Evolutionary conservation across 2,888 invertebrate genomes (phyloP).

Genomic region (Epicampocera succincta): DNA sequence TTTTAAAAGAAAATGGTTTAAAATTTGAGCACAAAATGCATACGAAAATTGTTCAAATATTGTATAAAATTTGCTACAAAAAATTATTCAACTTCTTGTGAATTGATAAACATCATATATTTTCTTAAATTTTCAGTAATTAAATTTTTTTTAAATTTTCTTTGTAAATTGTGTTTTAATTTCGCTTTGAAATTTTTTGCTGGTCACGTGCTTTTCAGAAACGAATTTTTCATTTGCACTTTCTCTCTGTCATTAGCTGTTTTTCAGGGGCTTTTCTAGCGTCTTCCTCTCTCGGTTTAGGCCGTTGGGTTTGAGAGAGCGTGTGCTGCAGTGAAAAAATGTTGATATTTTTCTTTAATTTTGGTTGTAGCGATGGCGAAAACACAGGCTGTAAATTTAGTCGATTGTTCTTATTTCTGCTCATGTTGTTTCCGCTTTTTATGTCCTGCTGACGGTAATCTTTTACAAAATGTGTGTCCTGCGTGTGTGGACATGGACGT

Average conservation of each 20-base stretch:
- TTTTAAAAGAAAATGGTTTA: too few relatives aligned
- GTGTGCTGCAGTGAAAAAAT: slow-evolving; percentile 16
- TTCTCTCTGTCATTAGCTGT: background rate
- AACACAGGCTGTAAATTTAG: slow-evolving; percentile 37
- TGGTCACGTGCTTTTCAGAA: too few relatives aligned
- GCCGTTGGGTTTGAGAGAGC: background rate
- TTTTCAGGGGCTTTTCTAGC: too few relatives aligned
- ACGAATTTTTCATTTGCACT: background rate
- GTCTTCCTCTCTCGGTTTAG: background rate
- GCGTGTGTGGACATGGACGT: background rate
- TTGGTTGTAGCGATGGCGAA: slow-evolving; percentile 25
- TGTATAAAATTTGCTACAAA: too few relatives aligned
- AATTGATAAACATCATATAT: too few relatives aligned
- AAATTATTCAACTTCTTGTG: too few relatives aligned
- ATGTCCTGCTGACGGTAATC: background rate
- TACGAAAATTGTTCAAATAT: too few relatives aligned
- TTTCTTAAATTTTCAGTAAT: too few relatives aligned
- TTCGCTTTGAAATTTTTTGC: too few relatives aligned
- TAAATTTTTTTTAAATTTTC: too few relatives aligned
- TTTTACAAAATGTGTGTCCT: slow-evolving; percentile 15
- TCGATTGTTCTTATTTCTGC: slow-evolving; percentile 40
- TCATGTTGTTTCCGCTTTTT: background rate
- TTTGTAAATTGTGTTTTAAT: too few relatives aligned
- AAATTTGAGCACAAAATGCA: too few relatives aligned
- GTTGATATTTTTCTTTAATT: slow-evolving; percentile 28